Base-by-base conservation (phyloP, 64 coral and sea anemone genomes). In the Stylophora pistillata region DNA sequence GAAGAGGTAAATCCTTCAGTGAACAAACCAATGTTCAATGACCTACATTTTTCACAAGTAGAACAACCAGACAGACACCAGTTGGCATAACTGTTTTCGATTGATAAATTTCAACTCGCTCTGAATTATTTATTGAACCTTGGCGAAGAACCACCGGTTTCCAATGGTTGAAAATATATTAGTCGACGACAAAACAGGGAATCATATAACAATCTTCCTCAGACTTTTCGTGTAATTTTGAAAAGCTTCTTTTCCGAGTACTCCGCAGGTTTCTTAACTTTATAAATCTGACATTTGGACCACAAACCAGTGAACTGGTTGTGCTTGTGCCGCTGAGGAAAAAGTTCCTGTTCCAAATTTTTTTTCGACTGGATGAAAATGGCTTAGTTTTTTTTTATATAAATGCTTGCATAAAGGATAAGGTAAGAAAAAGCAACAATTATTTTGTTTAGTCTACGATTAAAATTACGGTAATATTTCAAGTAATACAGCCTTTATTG, bases 51-150 rank as follows among this genome's bases (percentile, higher is more conserved):
- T 16, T 52, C 10, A 37, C 33, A 53, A 84, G 53, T 69, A 53
- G 80, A 84, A 84, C 62, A 84, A 84, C 80, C 80, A 84, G 80
- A 55, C 30, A 64, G 18, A 82, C 64, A 64, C 56, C 78, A 28
- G 78, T 3, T 47, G 25, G 23, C 9, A 78, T 32, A 31, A 23
- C 20, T 66, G 20, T 10, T 15, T 29, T 59, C 13, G 13, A 30
- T 63, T 63, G 57, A 41, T 37, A 62, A 64, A 69, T 69, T 84
- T 37, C 23, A 23, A 52, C 56, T 60, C 21, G 16, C 3, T 12
- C 20, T 84, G 6, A 84, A 84, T 84, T 84, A 84, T 84, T 68
- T 25, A 84, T 84, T 29, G 15, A 18, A 20, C 13, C 10, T 13
- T 0, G 12, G 59, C 21, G 18, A 1, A 53, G 21, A 25, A 68